Percentiles rank a stretch among this genome's conserved stretches.
phyloP scores from a whole-genome alignment of 92 coral and sea anemone species.

The Palythoa grandis region DNA sequence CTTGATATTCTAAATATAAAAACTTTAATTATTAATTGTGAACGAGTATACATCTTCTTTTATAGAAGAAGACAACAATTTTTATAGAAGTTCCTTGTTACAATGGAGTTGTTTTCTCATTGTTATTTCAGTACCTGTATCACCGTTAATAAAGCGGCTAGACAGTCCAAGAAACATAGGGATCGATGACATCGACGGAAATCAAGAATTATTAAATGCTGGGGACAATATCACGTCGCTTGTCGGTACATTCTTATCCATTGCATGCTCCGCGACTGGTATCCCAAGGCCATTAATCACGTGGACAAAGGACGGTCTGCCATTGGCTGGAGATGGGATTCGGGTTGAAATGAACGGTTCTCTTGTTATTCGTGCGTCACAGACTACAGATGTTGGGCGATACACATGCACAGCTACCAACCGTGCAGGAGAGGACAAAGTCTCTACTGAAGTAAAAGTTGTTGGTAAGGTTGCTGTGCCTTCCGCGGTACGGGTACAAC shows the following conservation, averaged over 20 bases:
- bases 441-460: conserved; percentile 49
- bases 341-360: neutral
- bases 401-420: conserved; percentile 63
- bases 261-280: conserved; percentile 29
- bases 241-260: conserved; percentile 2
- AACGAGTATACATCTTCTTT: no score
- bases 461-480: conserved; percentile 41
- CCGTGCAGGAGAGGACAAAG: conserved; percentile 64
- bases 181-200: neutral
- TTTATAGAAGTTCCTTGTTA: no score
- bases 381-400: conserved; percentile 21
- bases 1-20: no score
- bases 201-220: conserved; percentile 12
- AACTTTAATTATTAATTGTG: no score
- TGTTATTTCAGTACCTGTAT: conserved; percentile 21
- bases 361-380: neutral
- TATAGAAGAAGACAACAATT: no score
- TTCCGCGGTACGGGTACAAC: neutral
- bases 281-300: conserved; percentile 22
- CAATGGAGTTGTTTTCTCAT: neutral
- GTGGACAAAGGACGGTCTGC: conserved; percentile 34
- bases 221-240: conserved; percentile 27
- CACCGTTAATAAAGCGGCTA: conserved; percentile 2
- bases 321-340: neutral
- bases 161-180: conserved; percentile 23